Base-by-base conservation (phyloP, 2,797 vertebrate genomes). In the Echeneis naucrates region DNA sequence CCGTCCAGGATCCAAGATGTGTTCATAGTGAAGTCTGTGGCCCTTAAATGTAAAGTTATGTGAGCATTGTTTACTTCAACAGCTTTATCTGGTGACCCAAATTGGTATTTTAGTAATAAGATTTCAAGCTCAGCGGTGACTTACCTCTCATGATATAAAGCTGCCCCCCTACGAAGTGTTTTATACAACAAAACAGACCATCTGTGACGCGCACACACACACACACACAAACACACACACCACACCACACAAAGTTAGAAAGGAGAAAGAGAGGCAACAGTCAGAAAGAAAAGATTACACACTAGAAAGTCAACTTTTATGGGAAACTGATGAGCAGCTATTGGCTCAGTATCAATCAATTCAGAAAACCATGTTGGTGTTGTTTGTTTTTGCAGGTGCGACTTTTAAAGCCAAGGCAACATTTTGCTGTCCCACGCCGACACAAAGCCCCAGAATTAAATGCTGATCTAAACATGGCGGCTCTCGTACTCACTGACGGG, bases 101-200 rank as follows among this genome's bases (percentile, higher is more conserved):
- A 38, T 0, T 38, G 48, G 40, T 21, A 35, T 35, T 12, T 2
- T 8, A 1, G 40, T 16, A 1, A 21, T 24, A 27, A 12, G 4
- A 2, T 37, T 12, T 45, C 23, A 14, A 7, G 48, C 53, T 37
- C 4, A 4, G 45, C 58, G 59, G 85, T 82, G 88, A 94, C 97
- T 98, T 95, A 99, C 98, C 98, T 98, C 96, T 96, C 94, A 99
- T 98, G 95, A 99, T 96, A 95, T 98, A 99, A 93, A 99, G 96
- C 94, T 99, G 97, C 93, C 98, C 97, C 92, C 97, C 97, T 94
- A 99, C 96, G 89, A 98, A 97, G 95, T 98, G 97, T 96, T 98
- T 99, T 92, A 99, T 93, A 96, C 97, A 99, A 96, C 97, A 99
- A 95, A 98, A 99, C 94, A 99, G 96, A 94, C 97, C 96, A 19